Conservation (phyloP, 2,113 vertebrate species). For the Ahaetulla prasina region DNA sequence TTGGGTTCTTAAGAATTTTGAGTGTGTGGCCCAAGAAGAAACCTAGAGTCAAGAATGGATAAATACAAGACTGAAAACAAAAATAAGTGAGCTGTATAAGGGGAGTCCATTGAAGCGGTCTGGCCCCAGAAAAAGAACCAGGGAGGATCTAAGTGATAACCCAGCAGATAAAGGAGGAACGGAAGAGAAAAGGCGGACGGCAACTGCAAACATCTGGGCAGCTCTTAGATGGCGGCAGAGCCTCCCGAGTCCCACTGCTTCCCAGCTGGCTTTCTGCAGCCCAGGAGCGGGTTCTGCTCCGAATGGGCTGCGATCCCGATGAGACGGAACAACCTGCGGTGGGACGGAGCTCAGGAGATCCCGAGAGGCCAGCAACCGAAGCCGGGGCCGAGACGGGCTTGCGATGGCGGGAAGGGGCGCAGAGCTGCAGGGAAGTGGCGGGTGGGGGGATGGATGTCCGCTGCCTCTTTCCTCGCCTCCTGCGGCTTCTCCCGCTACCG, state of each 20-base stretch:
- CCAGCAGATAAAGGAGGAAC: neutral
- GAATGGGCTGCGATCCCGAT: too few relatives aligned
- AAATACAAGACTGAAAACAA: neutral
- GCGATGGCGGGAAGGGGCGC: neutral
- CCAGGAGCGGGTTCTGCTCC: neutral
- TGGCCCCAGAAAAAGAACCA: neutral
- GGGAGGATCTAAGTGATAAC: neutral
- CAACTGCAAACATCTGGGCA: neutral
- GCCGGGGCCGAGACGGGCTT: neutral
- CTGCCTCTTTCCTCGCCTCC: neutral
- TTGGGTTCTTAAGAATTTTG: neutral
- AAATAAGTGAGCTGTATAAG: neutral
- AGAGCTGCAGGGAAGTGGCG: neutral
- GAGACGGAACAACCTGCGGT: neutral
- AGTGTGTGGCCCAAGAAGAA: neutral
- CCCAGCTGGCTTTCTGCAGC: neutral
- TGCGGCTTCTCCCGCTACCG: neutral
- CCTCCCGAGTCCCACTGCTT: neutral
- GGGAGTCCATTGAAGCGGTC: neutral
- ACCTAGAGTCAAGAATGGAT: neutral
- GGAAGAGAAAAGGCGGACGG: neutral
- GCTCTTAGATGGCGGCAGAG: neutral
- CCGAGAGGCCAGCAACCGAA: neutral
- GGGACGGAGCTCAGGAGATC: neutral
- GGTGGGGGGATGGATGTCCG: fast-evolving